Base-by-base conservation (phyloP, 2,113 vertebrate species). In the Microtus ochrogaster region DNA sequence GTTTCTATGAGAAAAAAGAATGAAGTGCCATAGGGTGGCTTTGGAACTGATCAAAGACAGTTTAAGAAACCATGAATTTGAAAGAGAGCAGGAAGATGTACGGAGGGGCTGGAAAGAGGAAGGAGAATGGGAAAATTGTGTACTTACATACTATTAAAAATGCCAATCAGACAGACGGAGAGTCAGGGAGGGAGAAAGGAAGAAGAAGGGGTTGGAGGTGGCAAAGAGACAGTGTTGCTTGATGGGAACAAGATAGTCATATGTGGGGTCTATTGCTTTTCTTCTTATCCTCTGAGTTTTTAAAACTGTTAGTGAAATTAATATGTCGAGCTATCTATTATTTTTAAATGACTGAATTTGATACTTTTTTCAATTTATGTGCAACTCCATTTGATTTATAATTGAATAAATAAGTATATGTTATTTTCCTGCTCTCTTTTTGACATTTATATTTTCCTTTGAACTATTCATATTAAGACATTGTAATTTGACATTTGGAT, bases 391-490 rank as follows among this genome's bases (percentile, higher is more conserved):
- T 94, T 93, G 47, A 39, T 72, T 85, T 88, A 90, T 88, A 68
- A 24, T 79, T 92, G 55, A 89, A 74, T 83, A 83, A 79, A 30
- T 74, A 89, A 92, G n/a, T 74, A 33, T 10, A 41, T 47, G 2
- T 49, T 73, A 26, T 92, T 76, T 78, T 28, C 17, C 36, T 44
- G 36, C 11, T 91, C 0, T 28, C 30, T 87, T 58, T 95, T 91
- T 90, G 74, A 41, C 76, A 9, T 58, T 94, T 89, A 79, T 36
- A 6, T 89, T 91, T 93, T 84, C 11, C 26, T 78, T 96, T 91
- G 52, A 89, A 91, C 63, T 84, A 44, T 12, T 92, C 58, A 61
- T 63, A 41, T 33, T 94, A 65, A 83, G 49, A 55, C 52, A 83
- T 78, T 88, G 4, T 63, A 90, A 87, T 39, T 90, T 95, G 63